Conservation (phyloP, 1,140 invertebrate genomes). For the Colletes latitarsis region DNA sequence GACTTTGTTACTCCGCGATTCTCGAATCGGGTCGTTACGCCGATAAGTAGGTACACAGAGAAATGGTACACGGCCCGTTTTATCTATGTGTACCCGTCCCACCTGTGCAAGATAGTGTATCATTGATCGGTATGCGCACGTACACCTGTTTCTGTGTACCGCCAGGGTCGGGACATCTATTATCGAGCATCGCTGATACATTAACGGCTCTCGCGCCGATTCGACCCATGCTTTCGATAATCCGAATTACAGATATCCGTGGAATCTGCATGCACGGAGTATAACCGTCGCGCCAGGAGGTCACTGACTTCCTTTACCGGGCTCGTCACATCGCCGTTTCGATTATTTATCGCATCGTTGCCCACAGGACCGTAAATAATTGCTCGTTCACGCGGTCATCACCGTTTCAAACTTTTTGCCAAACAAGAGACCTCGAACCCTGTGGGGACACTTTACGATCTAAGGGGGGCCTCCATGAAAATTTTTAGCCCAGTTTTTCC, state of each 20-base stretch:
- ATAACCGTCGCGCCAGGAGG: neutral
- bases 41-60: conserved; percentile 36
- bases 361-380: neutral
- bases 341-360: conserved; percentile 18
- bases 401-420: neutral
- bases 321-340: conserved; percentile 19
- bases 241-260: conserved; percentile 42
- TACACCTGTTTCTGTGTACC: neutral
- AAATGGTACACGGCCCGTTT: conserved; percentile 25
- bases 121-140: conserved; percentile 8
- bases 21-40: conserved; percentile 30
- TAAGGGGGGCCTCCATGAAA: too few species aligned
- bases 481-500: too few species aligned
- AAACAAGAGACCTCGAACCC: too few species aligned
- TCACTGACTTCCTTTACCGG: conserved; percentile 13
- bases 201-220: neutral
- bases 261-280: conserved; percentile 10
- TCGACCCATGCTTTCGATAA: conserved; percentile 14
- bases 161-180: neutral
- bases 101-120: conserved; percentile 14
- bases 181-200: conserved; percentile 33
- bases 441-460: too few species aligned
- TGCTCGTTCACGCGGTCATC: neutral
- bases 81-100: conserved; percentile 18
- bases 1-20: conserved; percentile 42